Evolutionary conservation across 2,888 invertebrate species (phyloP).

Genomic region (Allacma fusca): DNA sequence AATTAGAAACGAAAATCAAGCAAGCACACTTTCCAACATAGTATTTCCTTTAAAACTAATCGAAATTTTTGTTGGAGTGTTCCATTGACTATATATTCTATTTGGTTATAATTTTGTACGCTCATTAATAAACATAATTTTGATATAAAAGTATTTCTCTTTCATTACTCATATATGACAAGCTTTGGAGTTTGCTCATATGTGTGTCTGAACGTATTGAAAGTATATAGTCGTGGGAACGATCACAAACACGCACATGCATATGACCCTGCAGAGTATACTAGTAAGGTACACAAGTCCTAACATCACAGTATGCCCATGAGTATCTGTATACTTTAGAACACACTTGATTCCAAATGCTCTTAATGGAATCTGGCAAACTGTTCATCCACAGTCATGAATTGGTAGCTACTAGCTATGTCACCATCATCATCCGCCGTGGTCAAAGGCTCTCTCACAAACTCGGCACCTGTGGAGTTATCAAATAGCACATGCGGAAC

Average conservation of each 20-base stretch:
- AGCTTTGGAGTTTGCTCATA: neutral
- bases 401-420: neutral
- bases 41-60: neutral
- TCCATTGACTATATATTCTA: constrained; percentile 20
- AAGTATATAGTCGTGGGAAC: constrained; percentile 7
- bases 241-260: neutral
- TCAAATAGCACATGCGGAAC: neutral
- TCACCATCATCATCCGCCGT: neutral
- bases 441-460: neutral
- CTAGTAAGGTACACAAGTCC: too few species aligned
- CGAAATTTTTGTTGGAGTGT: constrained; percentile 8
- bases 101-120: constrained; percentile 19
- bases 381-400: neutral
- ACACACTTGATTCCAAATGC: neutral
- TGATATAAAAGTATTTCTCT: constrained; percentile 6
- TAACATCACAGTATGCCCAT: too few species aligned
- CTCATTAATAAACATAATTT: neutral
- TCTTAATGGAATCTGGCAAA: neutral
- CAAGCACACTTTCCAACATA: neutral
- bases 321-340: too few species aligned
- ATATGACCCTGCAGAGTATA: neutral
- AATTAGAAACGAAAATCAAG: neutral
- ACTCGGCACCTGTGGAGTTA: constrained; percentile 3
- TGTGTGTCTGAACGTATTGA: neutral
- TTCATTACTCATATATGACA: constrained; percentile 4